Conservation (phyloP, 2,113 vertebrate species). For the Sylvilagus bachmani region DNA sequence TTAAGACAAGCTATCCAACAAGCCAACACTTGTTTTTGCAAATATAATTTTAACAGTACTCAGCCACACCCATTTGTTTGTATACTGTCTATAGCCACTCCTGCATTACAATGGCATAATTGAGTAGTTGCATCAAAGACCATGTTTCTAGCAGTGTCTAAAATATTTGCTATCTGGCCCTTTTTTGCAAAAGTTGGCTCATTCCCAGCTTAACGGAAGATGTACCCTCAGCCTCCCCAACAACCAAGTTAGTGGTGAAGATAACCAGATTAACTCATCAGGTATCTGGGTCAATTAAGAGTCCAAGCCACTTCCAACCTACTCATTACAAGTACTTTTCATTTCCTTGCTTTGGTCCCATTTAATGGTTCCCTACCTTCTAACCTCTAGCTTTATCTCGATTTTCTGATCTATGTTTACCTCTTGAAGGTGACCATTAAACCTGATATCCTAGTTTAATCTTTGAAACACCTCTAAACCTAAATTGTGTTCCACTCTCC, state of each 20-base stretch:
- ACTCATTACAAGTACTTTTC: background rate
- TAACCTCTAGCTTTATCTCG: background rate
- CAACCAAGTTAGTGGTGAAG: background rate
- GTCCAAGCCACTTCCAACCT: background rate
- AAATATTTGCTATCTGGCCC: conserved; percentile 18
- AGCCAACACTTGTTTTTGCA: background rate
- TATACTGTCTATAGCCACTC: background rate
- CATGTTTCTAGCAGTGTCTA: conserved; percentile 13
- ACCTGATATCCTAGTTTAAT: background rate
- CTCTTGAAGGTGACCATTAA: background rate
- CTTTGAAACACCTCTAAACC: background rate
- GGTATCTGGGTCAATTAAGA: background rate
- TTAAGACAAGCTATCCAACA: background rate
- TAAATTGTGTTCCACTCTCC: background rate
- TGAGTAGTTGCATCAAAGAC: conserved; percentile 7
- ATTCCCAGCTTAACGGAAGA: conserved; percentile 20
- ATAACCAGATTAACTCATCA: background rate
- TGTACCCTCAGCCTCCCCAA: background rate
- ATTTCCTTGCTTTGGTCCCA: background rate
- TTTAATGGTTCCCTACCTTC: background rate
- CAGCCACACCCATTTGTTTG: conserved; percentile 26
- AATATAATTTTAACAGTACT: conserved; percentile 17
- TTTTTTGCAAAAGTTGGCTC: conserved; percentile 39
- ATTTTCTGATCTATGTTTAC: conserved; percentile 39
- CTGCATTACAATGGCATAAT: background rate